These are phyloP conservation scores for Nomada fabriciana DNA, from an alignment of 2,888 invertebrate species.

Conservation along the genomic window DNA sequence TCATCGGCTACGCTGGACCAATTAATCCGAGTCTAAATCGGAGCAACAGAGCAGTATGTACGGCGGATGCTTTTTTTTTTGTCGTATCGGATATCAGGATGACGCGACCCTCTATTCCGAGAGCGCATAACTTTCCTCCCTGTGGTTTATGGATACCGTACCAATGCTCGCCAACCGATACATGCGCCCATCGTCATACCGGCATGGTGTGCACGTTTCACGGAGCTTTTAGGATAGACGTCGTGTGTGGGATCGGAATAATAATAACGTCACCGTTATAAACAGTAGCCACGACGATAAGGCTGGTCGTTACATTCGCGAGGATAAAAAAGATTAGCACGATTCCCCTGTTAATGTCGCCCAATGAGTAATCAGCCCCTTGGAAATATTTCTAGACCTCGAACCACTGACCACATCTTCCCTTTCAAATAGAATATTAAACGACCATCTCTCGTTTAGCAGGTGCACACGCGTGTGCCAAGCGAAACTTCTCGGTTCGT, in stretches of 20 bases:
- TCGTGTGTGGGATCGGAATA: slow-evolving; percentile 57
- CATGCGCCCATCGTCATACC: slow-evolving; percentile 8
- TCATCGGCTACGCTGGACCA: slow-evolving; percentile 16
- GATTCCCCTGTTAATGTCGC: not conserved
- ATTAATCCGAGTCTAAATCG: slow-evolving; percentile 55
- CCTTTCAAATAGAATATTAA: too few species aligned
- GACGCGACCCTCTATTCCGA: slow-evolving; percentile 57
- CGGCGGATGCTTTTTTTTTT: slow-evolving; percentile 60
- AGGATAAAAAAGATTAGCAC: not conserved
- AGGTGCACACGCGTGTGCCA: too few species aligned
- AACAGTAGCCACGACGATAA: slow-evolving; percentile 45
- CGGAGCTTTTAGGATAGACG: slow-evolving; percentile 47
- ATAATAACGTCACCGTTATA: slow-evolving; percentile 73
- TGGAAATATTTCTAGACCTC: not conserved
- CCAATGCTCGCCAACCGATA: slow-evolving; percentile 51
- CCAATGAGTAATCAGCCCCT: not conserved
- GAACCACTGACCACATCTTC: not conserved
- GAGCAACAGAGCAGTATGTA: slow-evolving; percentile 14
- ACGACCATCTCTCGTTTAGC: too few species aligned
- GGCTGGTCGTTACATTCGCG: not conserved
- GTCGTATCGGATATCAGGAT: slow-evolving; percentile 57
- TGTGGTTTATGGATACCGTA: slow-evolving; percentile 64
- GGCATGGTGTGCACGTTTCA: slow-evolving; percentile 44
- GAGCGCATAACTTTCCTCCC: slow-evolving; percentile 53
- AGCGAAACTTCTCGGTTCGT: not conserved